Conservation (phyloP, 2,113 vertebrate species). For the Nibea coibor region DNA sequence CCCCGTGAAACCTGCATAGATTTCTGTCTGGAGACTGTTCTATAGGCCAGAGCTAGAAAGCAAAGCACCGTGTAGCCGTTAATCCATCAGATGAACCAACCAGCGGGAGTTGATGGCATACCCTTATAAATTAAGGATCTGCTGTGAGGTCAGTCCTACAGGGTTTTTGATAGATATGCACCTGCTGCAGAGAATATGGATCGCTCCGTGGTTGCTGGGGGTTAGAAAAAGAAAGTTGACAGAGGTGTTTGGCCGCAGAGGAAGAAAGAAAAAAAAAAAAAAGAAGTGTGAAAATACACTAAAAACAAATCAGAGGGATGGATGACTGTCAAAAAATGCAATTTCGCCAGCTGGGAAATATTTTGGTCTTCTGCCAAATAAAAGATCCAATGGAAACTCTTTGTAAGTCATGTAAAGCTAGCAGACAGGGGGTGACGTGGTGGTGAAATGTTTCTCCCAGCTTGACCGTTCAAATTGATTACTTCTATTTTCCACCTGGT, state of each 20-base stretch:
- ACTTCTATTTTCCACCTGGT: not conserved
- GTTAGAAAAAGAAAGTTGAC: constrained; percentile 8
- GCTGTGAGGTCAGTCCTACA: not conserved
- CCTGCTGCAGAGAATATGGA: not conserved
- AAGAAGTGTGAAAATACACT: not conserved
- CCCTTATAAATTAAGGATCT: not conserved
- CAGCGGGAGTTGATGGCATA: not conserved
- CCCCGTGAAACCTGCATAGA: not conserved
- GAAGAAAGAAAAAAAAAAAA: not conserved
- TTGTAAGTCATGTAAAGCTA: constrained; percentile 5
- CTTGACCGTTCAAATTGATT: constrained; percentile 1
- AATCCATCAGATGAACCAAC: constrained; percentile 4
- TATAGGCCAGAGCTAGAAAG: not conserved
- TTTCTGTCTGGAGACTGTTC: not conserved
- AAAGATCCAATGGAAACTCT: not conserved
- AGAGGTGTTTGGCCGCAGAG: not conserved
- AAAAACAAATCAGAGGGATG: not conserved
- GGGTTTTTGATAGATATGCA: not conserved
- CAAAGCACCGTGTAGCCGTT: not conserved
- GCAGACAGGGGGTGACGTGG: not conserved
- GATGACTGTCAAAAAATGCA: not conserved
- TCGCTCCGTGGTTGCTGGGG: not conserved
- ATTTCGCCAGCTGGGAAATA: not conserved
- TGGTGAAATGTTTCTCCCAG: not conserved
- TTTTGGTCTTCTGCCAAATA: not conserved